Evolutionary conservation across 2,113 vertebrate species (phyloP).

Genomic region (Ploceus nigricollis): DNA sequence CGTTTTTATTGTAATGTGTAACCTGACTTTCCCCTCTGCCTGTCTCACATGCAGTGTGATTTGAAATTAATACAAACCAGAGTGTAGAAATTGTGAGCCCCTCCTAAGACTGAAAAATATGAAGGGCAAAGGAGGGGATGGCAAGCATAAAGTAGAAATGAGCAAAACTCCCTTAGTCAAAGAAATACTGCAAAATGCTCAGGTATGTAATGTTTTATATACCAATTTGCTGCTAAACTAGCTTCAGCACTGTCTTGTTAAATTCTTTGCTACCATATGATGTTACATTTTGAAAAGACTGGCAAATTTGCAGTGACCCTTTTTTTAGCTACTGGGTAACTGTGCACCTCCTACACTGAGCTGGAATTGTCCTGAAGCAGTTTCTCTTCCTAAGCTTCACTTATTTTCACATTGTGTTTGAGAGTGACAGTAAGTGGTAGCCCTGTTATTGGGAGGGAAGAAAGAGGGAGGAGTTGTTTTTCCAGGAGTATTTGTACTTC

Average conservation of each 20-base stretch:
- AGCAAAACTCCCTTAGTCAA: neutral
- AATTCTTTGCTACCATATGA: neutral
- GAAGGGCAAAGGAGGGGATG: neutral
- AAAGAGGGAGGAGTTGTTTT: neutral
- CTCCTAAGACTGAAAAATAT: neutral
- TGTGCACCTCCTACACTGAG: slow-evolving; percentile 30
- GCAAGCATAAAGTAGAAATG: neutral
- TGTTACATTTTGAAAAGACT: neutral
- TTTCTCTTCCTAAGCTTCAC: neutral
- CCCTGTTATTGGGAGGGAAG: neutral
- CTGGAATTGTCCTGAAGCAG: neutral
- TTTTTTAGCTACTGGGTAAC: slow-evolving; percentile 7
- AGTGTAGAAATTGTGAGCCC: neutral
- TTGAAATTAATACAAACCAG: neutral
- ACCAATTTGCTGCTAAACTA: neutral
- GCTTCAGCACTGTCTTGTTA: neutral
- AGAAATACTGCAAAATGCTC: neutral
- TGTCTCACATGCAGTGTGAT: neutral
- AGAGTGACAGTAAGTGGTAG: neutral
- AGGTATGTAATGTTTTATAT: neutral
- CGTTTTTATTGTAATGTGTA: neutral
- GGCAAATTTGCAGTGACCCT: neutral
- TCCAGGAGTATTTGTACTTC: neutral
- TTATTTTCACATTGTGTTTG: neutral
- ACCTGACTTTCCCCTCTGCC: neutral